phyloP scores from a whole-genome alignment of 2,888 invertebrate species.

The Flabesymbios commensalis region DNA sequence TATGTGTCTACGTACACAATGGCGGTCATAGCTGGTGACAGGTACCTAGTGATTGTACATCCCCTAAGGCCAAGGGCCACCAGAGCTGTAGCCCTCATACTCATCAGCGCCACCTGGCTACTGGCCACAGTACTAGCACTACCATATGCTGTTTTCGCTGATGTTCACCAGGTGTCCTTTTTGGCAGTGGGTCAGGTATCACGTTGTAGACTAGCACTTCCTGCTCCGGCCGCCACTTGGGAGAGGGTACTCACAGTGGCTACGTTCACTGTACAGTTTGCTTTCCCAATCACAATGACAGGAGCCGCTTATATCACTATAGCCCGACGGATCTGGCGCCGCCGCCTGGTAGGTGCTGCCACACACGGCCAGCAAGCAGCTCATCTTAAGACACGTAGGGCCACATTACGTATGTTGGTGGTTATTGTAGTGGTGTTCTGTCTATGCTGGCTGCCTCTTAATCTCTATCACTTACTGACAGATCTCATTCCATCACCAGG shows the following conservation, averaged over 20 bases:
- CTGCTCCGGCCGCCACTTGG: constrained; percentile 47
- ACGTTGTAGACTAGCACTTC: constrained; percentile 58
- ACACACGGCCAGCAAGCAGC: constrained; percentile 59
- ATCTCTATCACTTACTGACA: constrained; percentile 61
- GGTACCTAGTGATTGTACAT: constrained; percentile 61
- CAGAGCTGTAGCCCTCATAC: constrained; percentile 51
- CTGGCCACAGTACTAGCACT: constrained; percentile 53
- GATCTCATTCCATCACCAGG: constrained; percentile 54
- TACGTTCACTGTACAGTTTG: constrained; percentile 61
- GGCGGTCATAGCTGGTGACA: constrained; percentile 62
- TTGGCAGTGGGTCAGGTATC: constrained; percentile 21
- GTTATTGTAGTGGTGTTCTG: constrained; percentile 62
- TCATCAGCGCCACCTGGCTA: constrained; percentile 59
- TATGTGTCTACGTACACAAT: constrained; percentile 64
- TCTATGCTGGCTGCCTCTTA: constrained; percentile 64
- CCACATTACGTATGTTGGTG: constrained; percentile 63
- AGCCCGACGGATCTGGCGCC: constrained; percentile 53
- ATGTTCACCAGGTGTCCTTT: constrained; percentile 38
- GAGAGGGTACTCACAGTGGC: constrained; percentile 58
- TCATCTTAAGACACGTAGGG: constrained; percentile 58
- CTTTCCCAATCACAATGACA: constrained; percentile 60
- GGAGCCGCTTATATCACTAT: constrained; percentile 60
- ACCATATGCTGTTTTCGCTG: constrained; percentile 60
- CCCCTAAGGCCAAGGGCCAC: constrained; percentile 60
- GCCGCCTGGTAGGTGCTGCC: constrained; percentile 32